Evolutionary conservation across 1,140 invertebrate genomes (phyloP).

Genomic region (Paracyclopina nana): DNA sequence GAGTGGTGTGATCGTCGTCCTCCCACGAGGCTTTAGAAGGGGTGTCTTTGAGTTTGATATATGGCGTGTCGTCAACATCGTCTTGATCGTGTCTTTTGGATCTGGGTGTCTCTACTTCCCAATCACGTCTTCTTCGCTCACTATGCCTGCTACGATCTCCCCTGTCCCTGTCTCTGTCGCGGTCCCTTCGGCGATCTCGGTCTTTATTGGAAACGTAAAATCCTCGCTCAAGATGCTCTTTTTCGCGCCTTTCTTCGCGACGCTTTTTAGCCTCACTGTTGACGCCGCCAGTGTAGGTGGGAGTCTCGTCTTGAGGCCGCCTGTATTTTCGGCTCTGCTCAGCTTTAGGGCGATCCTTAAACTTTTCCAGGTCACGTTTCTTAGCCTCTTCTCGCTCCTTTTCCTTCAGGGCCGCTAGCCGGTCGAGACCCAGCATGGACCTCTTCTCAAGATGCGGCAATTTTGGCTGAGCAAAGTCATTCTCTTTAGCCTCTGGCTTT

Average conservation of each 20-base stretch:
- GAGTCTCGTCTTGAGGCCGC: constrained; percentile 58
- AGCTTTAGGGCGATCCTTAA: constrained; percentile 19
- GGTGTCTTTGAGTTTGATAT: constrained; percentile 17
- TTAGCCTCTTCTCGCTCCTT: constrained; percentile 20
- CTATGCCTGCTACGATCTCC: constrained; percentile 21
- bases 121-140: constrained; percentile 26
- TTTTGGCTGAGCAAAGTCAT: too few relatives aligned
- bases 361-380: constrained; percentile 18
- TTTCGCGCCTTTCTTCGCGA: constrained; percentile 39
- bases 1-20: constrained; percentile 43
- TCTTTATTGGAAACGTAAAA: too few relatives aligned
- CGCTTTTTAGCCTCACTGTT: constrained; percentile 50
- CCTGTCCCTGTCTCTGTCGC: constrained; percentile 16
- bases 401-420: constrained; percentile 38
- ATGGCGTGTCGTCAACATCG: constrained; percentile 56
- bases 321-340: constrained; percentile 42
- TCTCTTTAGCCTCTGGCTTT: too few relatives aligned
- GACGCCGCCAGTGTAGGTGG: constrained; percentile 76
- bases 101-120: constrained; percentile 40
- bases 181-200: constrained; percentile 23
- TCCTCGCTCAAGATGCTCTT: too few relatives aligned
- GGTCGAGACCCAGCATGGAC: constrained; percentile 68
- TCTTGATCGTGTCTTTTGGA: constrained; percentile 39
- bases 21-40: constrained; percentile 39
- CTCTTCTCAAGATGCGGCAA: too few relatives aligned